Conservation (phyloP, 2,797 vertebrate species). For the Tachyglossus aculeatus region DNA sequence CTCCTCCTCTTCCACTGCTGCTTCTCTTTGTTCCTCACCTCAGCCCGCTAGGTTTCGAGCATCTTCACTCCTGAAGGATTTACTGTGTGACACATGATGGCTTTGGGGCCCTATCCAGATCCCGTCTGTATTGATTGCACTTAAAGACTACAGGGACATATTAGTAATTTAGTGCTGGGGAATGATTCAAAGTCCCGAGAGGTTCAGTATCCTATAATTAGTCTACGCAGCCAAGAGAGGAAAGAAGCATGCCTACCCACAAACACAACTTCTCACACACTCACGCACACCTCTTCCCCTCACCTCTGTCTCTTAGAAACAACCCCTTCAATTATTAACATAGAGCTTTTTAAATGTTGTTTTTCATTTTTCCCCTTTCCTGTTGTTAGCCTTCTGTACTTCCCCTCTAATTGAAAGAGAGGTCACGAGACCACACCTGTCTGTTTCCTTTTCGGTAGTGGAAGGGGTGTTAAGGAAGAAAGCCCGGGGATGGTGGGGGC, state of each 20-base stretch:
- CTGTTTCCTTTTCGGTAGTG: background rate
- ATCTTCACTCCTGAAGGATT: background rate
- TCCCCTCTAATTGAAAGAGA: background rate
- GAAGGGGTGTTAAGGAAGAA: background rate
- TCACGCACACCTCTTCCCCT: background rate
- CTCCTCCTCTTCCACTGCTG: no score
- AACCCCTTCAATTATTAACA: background rate
- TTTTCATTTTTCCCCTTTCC: background rate
- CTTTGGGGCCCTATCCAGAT: background rate
- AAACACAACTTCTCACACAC: no score
- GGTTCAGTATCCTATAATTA: background rate
- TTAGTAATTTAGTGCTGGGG: background rate
- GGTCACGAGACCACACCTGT: background rate
- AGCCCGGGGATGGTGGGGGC: background rate
- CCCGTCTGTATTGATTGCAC: background rate
- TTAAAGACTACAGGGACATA: background rate
- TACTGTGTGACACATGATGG: background rate
- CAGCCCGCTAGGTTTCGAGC: background rate
- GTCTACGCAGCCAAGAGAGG: background rate
- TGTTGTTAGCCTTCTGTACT: background rate
- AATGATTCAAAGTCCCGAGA: accelerated
- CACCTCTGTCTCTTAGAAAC: background rate
- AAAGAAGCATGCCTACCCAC: no score
- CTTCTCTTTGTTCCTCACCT: no score
- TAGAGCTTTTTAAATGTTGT: background rate